Evolutionary conservation across 2,797 vertebrate genomes (phyloP).

Genomic region (Clarias laeviceps): DNA sequence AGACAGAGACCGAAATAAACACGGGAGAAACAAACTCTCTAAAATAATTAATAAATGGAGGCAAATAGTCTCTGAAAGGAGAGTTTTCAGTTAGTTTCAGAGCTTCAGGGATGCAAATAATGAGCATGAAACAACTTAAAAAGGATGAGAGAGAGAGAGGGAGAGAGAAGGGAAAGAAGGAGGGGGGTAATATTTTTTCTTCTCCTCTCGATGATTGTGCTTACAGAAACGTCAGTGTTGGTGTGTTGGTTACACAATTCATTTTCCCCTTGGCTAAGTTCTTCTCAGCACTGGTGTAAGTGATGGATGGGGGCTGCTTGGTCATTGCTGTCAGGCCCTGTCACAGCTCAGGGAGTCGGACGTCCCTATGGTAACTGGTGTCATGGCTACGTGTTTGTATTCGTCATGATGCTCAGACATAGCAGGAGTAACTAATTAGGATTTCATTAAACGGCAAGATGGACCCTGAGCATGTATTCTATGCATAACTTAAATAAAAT

Average conservation of each 20-base stretch:
- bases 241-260: conserved; percentile 34
- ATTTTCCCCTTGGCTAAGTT: conserved; percentile 38
- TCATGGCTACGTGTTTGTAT: conserved; percentile 37
- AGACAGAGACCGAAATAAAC: conserved; percentile 5
- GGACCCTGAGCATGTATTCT: not conserved
- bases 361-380: conserved; percentile 35
- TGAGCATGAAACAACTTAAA: conserved; percentile 9
- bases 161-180: not conserved
- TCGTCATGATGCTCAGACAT: conserved; percentile 23
- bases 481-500: not conserved
- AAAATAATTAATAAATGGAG: not conserved
- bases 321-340: conserved; percentile 26
- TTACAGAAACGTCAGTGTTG: conserved; percentile 46
- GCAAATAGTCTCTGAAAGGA: conserved; percentile 8
- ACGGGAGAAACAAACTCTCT: not conserved
- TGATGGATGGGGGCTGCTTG: conserved; percentile 48
- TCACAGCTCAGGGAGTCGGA: conserved; percentile 21
- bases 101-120: conserved; percentile 23
- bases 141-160: too few relatives aligned
- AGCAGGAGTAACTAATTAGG: not conserved
- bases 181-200: not conserved
- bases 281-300: not conserved
- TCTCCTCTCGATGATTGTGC: conserved; percentile 13
- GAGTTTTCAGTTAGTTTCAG: conserved; percentile 15
- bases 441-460: not conserved